These are phyloP conservation scores for Artibeus jamaicensis DNA, from an alignment of 2,797 vertebrate species.

Conservation along the genomic window DNA sequence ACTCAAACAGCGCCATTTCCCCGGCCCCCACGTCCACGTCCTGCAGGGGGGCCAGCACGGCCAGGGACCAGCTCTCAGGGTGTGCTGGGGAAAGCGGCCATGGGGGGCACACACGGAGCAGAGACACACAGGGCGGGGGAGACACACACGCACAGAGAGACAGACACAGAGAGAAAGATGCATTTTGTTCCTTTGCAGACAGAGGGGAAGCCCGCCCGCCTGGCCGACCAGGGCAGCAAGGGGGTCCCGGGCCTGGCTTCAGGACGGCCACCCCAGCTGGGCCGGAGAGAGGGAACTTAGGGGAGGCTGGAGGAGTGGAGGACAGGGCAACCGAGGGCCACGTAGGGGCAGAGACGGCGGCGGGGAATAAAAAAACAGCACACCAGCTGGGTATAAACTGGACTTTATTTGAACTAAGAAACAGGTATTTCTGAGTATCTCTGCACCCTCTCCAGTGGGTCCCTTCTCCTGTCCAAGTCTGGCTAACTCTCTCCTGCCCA, in stretches of 20 bases:
- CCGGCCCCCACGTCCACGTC: slow-evolving; percentile 95
- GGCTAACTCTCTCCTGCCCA: slow-evolving; percentile 18
- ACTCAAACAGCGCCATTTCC: slow-evolving; percentile 95
- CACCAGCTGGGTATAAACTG: slow-evolving; percentile 84
- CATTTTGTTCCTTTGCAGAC: slow-evolving; percentile 71
- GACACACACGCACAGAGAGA: slow-evolving; percentile 78
- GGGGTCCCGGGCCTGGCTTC: slow-evolving; percentile 24
- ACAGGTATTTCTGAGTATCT: slow-evolving; percentile 53
- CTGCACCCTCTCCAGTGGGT: neutral
- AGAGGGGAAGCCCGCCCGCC: slow-evolving; percentile 43
- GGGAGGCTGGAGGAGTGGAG: neutral
- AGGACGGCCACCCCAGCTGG: slow-evolving; percentile 46
- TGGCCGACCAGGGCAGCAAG: slow-evolving; percentile 24
- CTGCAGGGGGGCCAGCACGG: slow-evolving; percentile 90
- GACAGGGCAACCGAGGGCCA: neutral
- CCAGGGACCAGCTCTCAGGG: slow-evolving; percentile 86
- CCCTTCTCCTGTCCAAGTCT: neutral
- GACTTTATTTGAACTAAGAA: slow-evolving; percentile 88
- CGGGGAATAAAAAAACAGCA: slow-evolving; percentile 79
- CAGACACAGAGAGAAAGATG: slow-evolving; percentile 81
- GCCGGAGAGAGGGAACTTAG: neutral
- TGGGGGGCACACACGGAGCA: slow-evolving; percentile 54
- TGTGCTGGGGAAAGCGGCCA: slow-evolving; percentile 82
- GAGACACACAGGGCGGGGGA: slow-evolving; percentile 77
- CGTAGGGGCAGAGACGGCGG: slow-evolving; percentile 48